Conservation (phyloP, 2,888 invertebrate species). For the Petrolisthes manimaculis region DNA sequence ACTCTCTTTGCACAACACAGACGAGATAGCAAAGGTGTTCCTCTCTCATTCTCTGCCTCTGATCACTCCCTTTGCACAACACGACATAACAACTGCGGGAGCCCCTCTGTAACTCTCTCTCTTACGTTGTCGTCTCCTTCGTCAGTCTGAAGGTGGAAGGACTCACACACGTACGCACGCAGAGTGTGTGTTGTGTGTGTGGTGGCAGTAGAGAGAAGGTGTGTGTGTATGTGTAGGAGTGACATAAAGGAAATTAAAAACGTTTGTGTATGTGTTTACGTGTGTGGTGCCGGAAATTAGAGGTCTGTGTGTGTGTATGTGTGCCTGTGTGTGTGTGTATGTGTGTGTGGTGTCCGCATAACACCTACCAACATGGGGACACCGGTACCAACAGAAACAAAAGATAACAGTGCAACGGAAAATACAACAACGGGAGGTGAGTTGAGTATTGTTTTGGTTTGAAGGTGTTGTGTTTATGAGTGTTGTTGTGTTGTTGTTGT, state of each 20-base stretch:
- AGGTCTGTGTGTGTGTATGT: constrained; percentile 17
- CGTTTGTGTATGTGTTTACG: background rate
- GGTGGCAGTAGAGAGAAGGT: constrained; percentile 10
- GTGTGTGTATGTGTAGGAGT: background rate
- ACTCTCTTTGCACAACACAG: background rate
- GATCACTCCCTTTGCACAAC: background rate
- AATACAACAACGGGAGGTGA: constrained; percentile 40
- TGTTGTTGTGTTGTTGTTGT: no score
- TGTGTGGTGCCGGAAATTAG: background rate
- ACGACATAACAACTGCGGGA: background rate
- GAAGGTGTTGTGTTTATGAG: no score
- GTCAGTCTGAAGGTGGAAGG: constrained; percentile 1
- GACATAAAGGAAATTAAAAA: background rate
- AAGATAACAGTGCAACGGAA: constrained; percentile 54
- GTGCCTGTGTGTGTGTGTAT: constrained; percentile 11
- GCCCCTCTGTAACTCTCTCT: background rate
- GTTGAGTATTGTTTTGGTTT: no score
- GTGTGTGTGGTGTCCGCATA: background rate
- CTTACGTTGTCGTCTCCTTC: constrained; percentile 3
- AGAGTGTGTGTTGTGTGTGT: constrained; percentile 1
- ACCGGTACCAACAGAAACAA: constrained; percentile 52
- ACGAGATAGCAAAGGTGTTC: background rate
- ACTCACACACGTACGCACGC: constrained; percentile 3
- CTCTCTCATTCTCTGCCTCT: background rate
- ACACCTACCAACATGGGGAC: constrained; percentile 39